Percentiles rank a stretch among this genome's conserved stretches.
Conservation (phyloP, 1,140 invertebrate species). For the Drosophila arizonae region DNA sequence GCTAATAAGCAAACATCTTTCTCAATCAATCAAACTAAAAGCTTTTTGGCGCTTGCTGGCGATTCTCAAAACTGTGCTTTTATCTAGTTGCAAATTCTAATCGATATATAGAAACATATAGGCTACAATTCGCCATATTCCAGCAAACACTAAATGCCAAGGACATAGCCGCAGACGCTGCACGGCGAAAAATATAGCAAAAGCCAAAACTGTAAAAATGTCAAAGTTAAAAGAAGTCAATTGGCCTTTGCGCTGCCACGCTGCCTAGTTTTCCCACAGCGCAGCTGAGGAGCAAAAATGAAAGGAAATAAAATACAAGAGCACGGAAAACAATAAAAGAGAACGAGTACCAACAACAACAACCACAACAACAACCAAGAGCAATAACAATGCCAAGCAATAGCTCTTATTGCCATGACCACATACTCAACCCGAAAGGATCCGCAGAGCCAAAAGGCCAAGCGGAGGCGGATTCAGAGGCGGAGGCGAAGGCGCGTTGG, state of each 20-base stretch:
- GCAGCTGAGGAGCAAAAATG: not conserved
- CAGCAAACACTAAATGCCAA: slow-evolving; percentile 55
- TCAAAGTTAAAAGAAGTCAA: slow-evolving; percentile 59
- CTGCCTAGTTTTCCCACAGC: not conserved
- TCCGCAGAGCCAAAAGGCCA: slow-evolving; percentile 18
- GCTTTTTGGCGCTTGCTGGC: not conserved
- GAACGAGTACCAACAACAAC: slow-evolving; percentile 21
- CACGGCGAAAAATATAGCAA: slow-evolving; percentile 33
- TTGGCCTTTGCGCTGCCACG: slow-evolving; percentile 30
- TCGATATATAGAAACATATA: not conserved
- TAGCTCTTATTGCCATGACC: slow-evolving; percentile 48
- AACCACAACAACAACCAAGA: slow-evolving; percentile 20
- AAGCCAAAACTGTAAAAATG: slow-evolving; percentile 60
- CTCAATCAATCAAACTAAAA: not conserved
- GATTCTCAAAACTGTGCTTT: too few relatives aligned
- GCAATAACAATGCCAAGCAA: slow-evolving; percentile 40
- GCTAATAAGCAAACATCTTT: too few relatives aligned
- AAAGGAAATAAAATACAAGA: slow-evolving; percentile 20
- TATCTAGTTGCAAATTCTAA: not conserved
- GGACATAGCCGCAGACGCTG: slow-evolving; percentile 31
- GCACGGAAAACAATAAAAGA: slow-evolving; percentile 28
- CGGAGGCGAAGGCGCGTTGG: not conserved
- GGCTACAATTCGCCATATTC: not conserved
- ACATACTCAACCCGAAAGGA: slow-evolving; percentile 20
- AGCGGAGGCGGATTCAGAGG: not conserved